A percentile compares a stretch with the other conserved stretches of the same genome.
Evolutionary conservation across 2,113 vertebrate genomes (phyloP).

Genomic region (Zosterops japonicus): DNA sequence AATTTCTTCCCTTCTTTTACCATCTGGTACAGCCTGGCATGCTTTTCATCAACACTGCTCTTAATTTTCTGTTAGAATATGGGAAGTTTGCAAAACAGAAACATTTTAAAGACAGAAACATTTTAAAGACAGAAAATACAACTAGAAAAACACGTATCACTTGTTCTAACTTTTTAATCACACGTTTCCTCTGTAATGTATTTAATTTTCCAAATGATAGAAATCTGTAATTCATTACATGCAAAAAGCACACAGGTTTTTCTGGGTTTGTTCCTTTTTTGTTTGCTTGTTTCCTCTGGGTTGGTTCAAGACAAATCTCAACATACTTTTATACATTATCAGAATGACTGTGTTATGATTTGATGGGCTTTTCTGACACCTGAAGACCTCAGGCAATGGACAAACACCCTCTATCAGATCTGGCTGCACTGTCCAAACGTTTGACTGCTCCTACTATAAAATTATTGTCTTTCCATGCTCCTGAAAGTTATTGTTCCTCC

Average conservation of each 20-base stretch:
- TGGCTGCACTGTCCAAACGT: neutral
- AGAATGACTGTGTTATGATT: neutral
- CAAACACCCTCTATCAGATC: neutral
- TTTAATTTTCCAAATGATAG: neutral
- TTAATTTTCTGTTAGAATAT: constrained; percentile 76
- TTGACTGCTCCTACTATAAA: neutral
- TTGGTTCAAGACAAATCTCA: neutral
- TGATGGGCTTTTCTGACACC: neutral
- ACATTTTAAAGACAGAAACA: neutral
- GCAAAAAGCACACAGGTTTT: neutral
- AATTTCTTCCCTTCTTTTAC: constrained; percentile 79
- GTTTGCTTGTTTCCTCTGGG: neutral
- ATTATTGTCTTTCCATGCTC: neutral
- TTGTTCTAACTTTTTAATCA: neutral
- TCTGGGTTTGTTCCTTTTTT: neutral
- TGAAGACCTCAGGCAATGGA: neutral
- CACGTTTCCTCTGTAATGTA: neutral
- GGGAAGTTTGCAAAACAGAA: constrained; percentile 12
- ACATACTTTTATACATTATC: neutral
- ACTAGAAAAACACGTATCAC: neutral
- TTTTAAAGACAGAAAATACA: neutral
- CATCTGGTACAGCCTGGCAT: constrained; percentile 70
- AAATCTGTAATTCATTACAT: neutral
- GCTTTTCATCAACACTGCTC: constrained; percentile 70
- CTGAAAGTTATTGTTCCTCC: neutral